Evolutionary conservation across 2,113 vertebrate species (phyloP).

Genomic region (Lepus europaeus): DNA sequence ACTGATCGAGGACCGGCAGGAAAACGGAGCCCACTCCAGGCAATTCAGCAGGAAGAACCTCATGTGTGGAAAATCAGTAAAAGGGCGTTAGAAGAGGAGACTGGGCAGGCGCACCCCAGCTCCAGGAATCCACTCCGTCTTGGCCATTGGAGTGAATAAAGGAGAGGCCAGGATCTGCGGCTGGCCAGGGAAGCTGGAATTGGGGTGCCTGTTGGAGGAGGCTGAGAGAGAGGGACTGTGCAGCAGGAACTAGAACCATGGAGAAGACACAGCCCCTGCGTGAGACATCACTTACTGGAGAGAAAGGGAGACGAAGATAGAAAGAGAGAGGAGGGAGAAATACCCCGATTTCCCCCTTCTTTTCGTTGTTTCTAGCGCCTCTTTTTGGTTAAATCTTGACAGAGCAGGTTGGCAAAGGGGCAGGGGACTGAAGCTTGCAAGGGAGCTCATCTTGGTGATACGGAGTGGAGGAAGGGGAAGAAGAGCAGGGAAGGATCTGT

Average conservation of each 20-base stretch:
- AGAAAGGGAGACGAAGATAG: neutral
- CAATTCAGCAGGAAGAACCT: neutral
- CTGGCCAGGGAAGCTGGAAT: neutral
- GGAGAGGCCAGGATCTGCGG: neutral
- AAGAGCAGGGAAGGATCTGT: neutral
- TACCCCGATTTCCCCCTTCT: neutral
- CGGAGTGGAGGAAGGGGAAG: neutral
- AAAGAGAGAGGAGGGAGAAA: neutral
- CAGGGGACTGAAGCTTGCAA: neutral
- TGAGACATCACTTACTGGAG: neutral
- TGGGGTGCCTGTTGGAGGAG: neutral
- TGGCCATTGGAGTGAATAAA: too few species aligned
- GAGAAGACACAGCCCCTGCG: too few species aligned
- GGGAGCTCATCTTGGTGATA: neutral
- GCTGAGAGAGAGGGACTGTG: neutral
- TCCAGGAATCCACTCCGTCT: neutral
- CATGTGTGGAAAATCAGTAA: neutral
- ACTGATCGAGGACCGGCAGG: neutral
- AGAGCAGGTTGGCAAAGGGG: neutral
- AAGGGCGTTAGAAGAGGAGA: neutral
- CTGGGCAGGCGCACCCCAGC: neutral
- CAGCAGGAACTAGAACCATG: neutral
- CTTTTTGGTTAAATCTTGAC: neutral
- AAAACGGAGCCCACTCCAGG: neutral
- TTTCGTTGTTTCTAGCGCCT: neutral